phyloP scores from a whole-genome alignment of 2,888 invertebrate species.

The Scaptomyza parva region DNA sequence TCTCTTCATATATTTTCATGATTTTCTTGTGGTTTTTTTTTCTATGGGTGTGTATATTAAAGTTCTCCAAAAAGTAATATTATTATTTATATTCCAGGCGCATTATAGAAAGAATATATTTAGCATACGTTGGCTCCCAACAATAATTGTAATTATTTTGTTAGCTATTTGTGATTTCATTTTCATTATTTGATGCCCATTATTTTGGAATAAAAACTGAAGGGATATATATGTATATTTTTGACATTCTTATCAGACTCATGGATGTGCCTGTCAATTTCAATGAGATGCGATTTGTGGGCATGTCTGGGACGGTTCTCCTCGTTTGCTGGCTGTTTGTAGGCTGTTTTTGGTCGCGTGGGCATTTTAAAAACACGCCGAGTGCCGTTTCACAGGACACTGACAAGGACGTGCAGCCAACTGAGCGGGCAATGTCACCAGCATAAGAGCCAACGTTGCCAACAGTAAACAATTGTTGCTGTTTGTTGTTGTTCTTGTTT shows the following conservation, averaged over 20 bases:
- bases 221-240: constrained; percentile 36
- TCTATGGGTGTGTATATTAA: not conserved
- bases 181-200: constrained; percentile 32
- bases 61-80: not conserved
- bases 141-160: not conserved
- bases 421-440: constrained; percentile 78
- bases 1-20: too few species aligned
- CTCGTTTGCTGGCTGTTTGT: constrained; percentile 10
- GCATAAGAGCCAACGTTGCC: constrained; percentile 58
- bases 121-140: not conserved
- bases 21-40: too few species aligned
- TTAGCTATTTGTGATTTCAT: constrained; percentile 11
- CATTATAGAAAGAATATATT: constrained; percentile 6
- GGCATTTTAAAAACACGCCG: constrained; percentile 57
- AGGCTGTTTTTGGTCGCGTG: constrained; percentile 55
- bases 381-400: constrained; percentile 58
- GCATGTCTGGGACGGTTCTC: constrained; percentile 1
- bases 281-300: constrained; percentile 34
- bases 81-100: not conserved
- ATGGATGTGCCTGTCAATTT: constrained; percentile 56
- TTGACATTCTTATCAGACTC: constrained; percentile 25
- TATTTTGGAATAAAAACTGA: constrained; percentile 20
- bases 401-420: constrained; percentile 71
- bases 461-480: constrained; percentile 56
- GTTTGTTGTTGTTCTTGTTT: constrained; percentile 27